These are phyloP conservation scores for Pollicipes pollicipes DNA, from an alignment of 1,140 invertebrate genomes.

Conservation along the genomic window DNA sequence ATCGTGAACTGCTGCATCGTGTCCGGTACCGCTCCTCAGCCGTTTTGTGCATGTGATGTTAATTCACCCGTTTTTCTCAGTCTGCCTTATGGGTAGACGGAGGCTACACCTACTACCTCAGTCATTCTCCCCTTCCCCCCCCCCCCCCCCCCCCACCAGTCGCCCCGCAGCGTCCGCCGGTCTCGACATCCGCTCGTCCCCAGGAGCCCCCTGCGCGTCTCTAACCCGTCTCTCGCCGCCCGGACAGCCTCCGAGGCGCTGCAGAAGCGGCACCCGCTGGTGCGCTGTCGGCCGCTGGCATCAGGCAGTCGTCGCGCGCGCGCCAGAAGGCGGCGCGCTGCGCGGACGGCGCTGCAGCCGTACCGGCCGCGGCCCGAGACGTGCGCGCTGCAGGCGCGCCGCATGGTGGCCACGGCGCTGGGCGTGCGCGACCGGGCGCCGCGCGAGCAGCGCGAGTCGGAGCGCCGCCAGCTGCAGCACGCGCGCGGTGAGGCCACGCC, in stretches of 20 bases:
- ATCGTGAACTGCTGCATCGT: no score
- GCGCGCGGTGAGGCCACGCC: constrained; percentile 48
- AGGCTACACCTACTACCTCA: no score
- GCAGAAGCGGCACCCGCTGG: constrained; percentile 46
- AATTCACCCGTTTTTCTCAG: no score
- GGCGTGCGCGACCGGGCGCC: constrained; percentile 55
- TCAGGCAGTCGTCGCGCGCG: constrained; percentile 60
- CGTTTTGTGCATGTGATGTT: no score
- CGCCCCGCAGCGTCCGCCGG: no score
- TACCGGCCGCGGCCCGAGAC: constrained; percentile 65
- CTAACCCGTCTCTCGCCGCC: constrained; percentile 16
- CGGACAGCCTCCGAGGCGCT: constrained; percentile 59
- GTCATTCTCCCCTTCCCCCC: no score
- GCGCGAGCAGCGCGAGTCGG: constrained; percentile 55
- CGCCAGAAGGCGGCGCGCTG: constrained; percentile 56
- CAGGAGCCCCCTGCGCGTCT: no score
- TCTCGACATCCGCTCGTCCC: no score
- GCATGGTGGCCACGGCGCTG: constrained; percentile 67
- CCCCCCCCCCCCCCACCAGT: no score
- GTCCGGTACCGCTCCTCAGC: no score
- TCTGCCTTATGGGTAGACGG: no score
- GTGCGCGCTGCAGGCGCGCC: constrained; percentile 55
- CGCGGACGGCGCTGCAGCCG: constrained; percentile 39
- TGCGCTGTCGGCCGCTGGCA: constrained; percentile 56
- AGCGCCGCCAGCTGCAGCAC: constrained; percentile 53